These are phyloP conservation scores for Vannuccia rotundouncinata DNA, from an alignment of 2,888 invertebrate genomes.

Conservation along the genomic window DNA sequence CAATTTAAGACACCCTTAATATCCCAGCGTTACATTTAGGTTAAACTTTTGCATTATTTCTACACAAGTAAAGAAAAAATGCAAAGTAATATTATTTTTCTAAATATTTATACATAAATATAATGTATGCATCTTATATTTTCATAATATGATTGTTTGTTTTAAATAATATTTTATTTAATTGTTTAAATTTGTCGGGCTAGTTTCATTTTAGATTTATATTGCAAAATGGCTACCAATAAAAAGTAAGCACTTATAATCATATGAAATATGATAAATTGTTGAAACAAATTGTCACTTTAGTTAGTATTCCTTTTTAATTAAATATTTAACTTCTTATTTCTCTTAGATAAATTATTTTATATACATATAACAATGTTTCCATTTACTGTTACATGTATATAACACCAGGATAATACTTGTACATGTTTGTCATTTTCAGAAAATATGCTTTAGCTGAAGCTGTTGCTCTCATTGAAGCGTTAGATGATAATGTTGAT, in stretches of 20 bases:
- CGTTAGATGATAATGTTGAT: slow-evolving; percentile 6
- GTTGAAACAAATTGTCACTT: slow-evolving; percentile 9
- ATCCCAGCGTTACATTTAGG: too few species aligned
- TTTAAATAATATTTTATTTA: too few species aligned
- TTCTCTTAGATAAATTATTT: slow-evolving; percentile 13
- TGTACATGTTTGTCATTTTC: slow-evolving; percentile 15
- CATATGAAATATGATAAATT: slow-evolving; percentile 9
- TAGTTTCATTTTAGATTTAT: slow-evolving; percentile 16
- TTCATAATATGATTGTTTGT: too few species aligned
- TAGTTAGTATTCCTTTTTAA: slow-evolving; percentile 6
- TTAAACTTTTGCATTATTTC: too few species aligned
- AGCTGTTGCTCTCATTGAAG: slow-evolving; percentile 25
- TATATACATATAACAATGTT: slow-evolving; percentile 10
- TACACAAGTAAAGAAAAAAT: too few species aligned
- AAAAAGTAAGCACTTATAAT: not conserved
- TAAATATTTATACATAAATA: too few species aligned
- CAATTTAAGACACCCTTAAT: too few species aligned
- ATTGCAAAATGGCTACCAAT: slow-evolving; percentile 3
- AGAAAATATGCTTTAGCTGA: slow-evolving; percentile 21
- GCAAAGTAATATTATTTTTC: too few species aligned
- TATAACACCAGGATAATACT: slow-evolving; percentile 10
- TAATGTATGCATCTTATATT: too few species aligned
- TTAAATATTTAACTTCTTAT: slow-evolving; percentile 8
- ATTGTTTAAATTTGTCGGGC: slow-evolving; percentile 3
- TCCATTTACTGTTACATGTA: slow-evolving; percentile 28